These are phyloP conservation scores for Anagyrus pseudococci DNA, from an alignment of 2,888 invertebrate species.

Conservation along the genomic window DNA sequence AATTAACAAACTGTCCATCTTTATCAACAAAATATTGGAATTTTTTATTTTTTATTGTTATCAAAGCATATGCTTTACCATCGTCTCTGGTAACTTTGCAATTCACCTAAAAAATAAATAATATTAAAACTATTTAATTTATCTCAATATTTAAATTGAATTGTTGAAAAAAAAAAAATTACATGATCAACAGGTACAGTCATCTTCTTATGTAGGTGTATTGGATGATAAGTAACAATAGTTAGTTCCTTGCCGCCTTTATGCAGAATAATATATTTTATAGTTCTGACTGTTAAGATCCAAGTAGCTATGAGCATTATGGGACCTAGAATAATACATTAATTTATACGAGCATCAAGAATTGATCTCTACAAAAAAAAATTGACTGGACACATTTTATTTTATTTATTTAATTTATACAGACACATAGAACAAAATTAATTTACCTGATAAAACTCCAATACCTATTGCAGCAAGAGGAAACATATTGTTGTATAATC, in stretches of 20 bases:
- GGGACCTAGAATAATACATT: slow-evolving; percentile 30
- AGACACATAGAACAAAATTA: not conserved
- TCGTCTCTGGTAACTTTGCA: slow-evolving; percentile 30
- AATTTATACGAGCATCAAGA: not conserved
- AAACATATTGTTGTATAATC: slow-evolving; percentile 11
- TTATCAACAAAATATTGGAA: slow-evolving; percentile 40
- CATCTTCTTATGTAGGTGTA: slow-evolving; percentile 6
- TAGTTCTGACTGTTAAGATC: slow-evolving; percentile 21
- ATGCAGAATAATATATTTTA: slow-evolving; percentile 39
- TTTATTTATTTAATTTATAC: not conserved
- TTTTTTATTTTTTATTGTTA: slow-evolving; percentile 35
- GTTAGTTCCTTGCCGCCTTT: slow-evolving; percentile 38
- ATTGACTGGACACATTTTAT: not conserved
- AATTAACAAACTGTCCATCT: slow-evolving; percentile 43
- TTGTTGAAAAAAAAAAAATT: slow-evolving; percentile 19
- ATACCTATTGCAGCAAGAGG: slow-evolving; percentile 12
- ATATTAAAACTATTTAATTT: slow-evolving; percentile 17
- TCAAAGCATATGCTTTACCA: slow-evolving; percentile 29
- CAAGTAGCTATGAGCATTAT: slow-evolving; percentile 12
- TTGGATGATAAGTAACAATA: slow-evolving; percentile 38
- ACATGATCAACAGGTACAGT: slow-evolving; percentile 41
- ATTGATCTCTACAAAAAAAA: not conserved
- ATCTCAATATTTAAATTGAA: not conserved
- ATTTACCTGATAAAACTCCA: slow-evolving; percentile 29
- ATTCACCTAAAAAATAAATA: slow-evolving; percentile 38